Evolutionary conservation across 2,888 invertebrate species (phyloP), one percentile per base, ranked within the genome.

Genomic region (Zaprionus lineosus): DNA sequence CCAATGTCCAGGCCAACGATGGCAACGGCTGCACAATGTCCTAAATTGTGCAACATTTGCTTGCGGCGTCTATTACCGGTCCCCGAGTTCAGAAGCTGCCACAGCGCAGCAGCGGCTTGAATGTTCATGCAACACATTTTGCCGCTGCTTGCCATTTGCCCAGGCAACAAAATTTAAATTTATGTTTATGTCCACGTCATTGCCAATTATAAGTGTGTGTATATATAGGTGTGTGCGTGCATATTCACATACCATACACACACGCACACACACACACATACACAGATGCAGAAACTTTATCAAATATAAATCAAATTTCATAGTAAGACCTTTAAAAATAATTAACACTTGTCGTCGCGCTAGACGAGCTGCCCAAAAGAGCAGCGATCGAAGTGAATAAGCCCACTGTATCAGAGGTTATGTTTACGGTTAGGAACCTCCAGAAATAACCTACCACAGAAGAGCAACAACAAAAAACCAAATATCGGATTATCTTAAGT

Each of bases 11-110:
- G 43, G 12, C 12, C 19, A 36, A 19, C 52, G 19, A 12, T 36
- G 56, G 53, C 70, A 60, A 60, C 67, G 63, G 66, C 76, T 76
- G 74, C 71, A 68, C 41, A 63, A 72, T 71, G 81, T 81, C 78
- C 84, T 76, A 71, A 84, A 85, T 79, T 78, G 81, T 84, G 79
- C 76, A 82, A 84, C 84, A 76, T 73, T 82, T 79, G 74, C 77
- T 71, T 75, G 59, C 52, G 60, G 70, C 74, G 51, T 63, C 59
- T 75, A 75, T 78, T 68, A 69, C 59, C 61, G 29, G 44, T 44
- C 33, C 40, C 39, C 14, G 58, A 63, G 67, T 41, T 40, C 60
- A 62, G 53, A 37, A 36, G 56, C 41, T 58, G 39, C 11, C 31
- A n/a, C n/a, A n/a, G n/a, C n/a, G n/a, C 31, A 31, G 31, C 3